Base-by-base conservation (phyloP, 2,113 vertebrate species). In the Atrichornis clamosus region DNA sequence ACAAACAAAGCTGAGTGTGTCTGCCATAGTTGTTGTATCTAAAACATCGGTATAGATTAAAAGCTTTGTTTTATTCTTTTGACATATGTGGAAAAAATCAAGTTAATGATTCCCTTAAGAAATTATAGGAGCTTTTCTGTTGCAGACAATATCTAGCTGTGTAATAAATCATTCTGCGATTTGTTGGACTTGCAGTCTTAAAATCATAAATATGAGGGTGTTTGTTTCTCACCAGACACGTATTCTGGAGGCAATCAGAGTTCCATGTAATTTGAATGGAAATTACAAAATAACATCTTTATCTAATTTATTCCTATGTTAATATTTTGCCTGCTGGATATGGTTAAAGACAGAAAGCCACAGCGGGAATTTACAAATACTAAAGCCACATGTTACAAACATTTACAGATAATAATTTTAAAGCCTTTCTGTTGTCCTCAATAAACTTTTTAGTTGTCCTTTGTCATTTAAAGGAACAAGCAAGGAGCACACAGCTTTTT, bases 251-350 rank as follows among this genome's bases (percentile, higher is more conserved):
- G 42, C 70, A 83, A 60, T 72, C 42, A 46, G 44, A 87, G 30
- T 90, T 93, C 64, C 15, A 27, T 75, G n/a, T 56, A 91, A 89
- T 92, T 95, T 95, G 81, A 93, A 95, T 72, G 20, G 49, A 83
- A 64, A 85, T 78, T 65, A 35, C 3, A 7, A 27, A 78, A 89
- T 21, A 90, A 65, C 5, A 17, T 46, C 72, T 93, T 76, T 60
- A 68, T 95, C 58, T 83, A 81, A 90, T 95, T 87, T 93, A 94
- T 90, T 94, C 95, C 50, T 64, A 44, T 70, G 58, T 85, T 84
- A 89, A 90, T 92, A 91, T 90, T 95, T 91, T 95, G 44, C 46
- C 58, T 89, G 11, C 56, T 80, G 75, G 47, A 65, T 93, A 83
- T 9, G 8, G 47, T 58, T 87, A 85, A 92, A 96, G 24, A 62